These are phyloP conservation scores for Naso thynnoides DNA, from an alignment of 2,797 vertebrate genomes.

Conservation along the genomic window DNA sequence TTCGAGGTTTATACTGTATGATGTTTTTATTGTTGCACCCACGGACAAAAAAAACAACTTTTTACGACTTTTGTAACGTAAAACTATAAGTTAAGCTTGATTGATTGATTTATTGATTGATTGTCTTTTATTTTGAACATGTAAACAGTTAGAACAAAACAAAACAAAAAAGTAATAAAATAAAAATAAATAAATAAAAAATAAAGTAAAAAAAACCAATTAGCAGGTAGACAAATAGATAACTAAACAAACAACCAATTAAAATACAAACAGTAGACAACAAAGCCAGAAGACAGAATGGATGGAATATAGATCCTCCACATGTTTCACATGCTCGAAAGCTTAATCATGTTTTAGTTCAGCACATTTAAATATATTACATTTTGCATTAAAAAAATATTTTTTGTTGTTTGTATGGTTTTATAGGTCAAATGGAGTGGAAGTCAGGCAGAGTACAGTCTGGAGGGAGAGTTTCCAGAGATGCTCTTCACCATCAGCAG, in stretches of 20 bases:
- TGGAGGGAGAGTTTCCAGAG: constrained; percentile 85
- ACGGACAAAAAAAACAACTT: background rate
- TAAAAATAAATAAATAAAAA: too few relatives aligned
- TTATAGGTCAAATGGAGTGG: constrained; percentile 87
- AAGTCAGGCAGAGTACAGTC: constrained; percentile 79
- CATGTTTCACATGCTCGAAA: too few relatives aligned
- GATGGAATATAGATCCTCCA: too few relatives aligned
- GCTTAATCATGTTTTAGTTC: background rate
- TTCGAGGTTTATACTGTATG: constrained; percentile 3
- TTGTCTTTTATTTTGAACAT: too few relatives aligned
- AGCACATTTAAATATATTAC: background rate
- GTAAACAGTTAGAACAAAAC: too few relatives aligned
- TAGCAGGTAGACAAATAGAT: too few relatives aligned
- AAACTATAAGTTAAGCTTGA: too few relatives aligned
- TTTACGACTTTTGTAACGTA: background rate
- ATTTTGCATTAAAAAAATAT: background rate
- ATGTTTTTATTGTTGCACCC: background rate
- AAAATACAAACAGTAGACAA: too few relatives aligned
- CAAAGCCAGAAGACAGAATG: too few relatives aligned
- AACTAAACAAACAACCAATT: too few relatives aligned
- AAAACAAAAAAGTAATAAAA: too few relatives aligned
- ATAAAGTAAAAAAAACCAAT: background rate
- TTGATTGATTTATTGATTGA: too few relatives aligned
- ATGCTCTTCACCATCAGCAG: constrained; percentile 85
- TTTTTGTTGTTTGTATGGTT: constrained; percentile 38